Evolutionary conservation across 1,140 invertebrate species (phyloP).

Genomic region (Pseudomyrmex flavicornis): DNA sequence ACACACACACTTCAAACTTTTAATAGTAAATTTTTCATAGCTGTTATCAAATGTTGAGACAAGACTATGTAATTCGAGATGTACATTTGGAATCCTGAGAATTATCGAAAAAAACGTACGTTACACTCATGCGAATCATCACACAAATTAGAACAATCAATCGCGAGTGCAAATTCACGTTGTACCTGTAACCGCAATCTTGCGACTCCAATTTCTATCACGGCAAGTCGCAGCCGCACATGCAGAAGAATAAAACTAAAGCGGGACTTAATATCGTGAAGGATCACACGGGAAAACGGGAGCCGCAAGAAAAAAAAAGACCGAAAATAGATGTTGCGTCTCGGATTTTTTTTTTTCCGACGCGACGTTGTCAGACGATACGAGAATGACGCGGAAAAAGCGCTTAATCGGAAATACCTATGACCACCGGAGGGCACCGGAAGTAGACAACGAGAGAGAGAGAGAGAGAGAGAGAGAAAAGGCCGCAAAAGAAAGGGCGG

Average conservation of each 20-base stretch:
- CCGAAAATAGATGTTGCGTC: background rate
- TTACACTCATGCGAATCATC: background rate
- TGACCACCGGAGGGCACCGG: slow-evolving; percentile 2
- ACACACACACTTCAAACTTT: no score
- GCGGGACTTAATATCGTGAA: background rate
- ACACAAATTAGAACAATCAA: slow-evolving; percentile 27
- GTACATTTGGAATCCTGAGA: background rate
- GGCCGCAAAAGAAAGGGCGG: slow-evolving; percentile 28
- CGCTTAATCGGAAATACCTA: slow-evolving; percentile 56
- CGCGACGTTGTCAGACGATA: no score
- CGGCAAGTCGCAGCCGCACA: slow-evolving; percentile 1
- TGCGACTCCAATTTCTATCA: slow-evolving; percentile 11
- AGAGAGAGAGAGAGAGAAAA: background rate
- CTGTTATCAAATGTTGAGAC: background rate
- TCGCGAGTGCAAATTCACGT: slow-evolving; percentile 5
- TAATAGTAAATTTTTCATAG: no score
- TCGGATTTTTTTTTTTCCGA: background rate
- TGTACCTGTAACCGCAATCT: slow-evolving; percentile 30
- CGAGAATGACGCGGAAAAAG: slow-evolving; percentile 16
- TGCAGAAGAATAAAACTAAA: slow-evolving; percentile 10
- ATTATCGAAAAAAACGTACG: background rate
- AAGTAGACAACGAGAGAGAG: background rate
- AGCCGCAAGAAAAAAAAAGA: background rate
- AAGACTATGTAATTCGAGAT: no score
- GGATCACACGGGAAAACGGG: slow-evolving; percentile 1